Conservation (phyloP, 2,888 invertebrate species). For the Allolobophora icterica region DNA sequence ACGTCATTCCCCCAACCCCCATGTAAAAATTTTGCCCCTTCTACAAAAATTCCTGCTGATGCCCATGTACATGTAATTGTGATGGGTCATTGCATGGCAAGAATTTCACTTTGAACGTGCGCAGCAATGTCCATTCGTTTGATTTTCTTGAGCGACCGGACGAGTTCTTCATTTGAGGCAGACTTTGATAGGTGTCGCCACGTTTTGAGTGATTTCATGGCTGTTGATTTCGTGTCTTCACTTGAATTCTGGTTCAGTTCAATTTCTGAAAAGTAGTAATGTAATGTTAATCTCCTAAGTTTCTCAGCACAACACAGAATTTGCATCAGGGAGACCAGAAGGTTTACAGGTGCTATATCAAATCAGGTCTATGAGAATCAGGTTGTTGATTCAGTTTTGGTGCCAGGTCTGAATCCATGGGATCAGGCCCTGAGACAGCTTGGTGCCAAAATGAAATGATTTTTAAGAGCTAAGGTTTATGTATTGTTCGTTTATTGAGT, state of each 20-base stretch:
- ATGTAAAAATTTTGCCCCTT: too few relatives aligned
- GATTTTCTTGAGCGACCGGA: conserved; percentile 8
- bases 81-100: neutral
- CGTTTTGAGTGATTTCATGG: neutral
- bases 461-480: neutral
- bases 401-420: neutral
- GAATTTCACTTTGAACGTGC: neutral
- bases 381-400: conserved; percentile 6
- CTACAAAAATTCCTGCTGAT: too few relatives aligned
- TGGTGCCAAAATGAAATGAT: neutral
- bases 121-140: neutral
- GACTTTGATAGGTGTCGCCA: neutral
- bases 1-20: too few relatives aligned
- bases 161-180: conserved; percentile 21
- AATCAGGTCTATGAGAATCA: neutral
- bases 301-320: neutral
- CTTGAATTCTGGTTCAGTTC: neutral
- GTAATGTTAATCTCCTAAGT: neutral
- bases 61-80: neutral
- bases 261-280: neutral
- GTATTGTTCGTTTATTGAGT: too few relatives aligned
- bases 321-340: neutral
- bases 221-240: neutral
- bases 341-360: neutral
- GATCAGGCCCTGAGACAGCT: too few relatives aligned